phyloP scores from a whole-genome alignment of 2,113 vertebrate species.

The Elgaria multicarinata region DNA sequence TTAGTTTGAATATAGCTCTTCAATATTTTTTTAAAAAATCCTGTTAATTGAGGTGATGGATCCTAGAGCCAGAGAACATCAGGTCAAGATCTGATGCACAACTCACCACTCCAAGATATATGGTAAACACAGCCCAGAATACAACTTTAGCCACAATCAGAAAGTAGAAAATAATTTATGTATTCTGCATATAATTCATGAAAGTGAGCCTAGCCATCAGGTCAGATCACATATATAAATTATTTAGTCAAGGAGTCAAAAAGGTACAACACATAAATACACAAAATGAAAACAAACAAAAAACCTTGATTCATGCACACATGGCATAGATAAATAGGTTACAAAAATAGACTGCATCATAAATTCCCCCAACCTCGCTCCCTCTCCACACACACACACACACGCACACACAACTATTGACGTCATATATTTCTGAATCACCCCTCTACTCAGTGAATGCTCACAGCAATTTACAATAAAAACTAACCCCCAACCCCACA shows the following conservation, averaged over 20 bases:
- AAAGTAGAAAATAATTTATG: neutral
- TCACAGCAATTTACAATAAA: too few species aligned
- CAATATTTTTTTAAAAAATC: neutral
- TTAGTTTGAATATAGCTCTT: neutral
- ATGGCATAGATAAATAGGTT: too few species aligned
- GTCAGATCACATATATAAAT: neutral
- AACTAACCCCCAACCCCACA: too few species aligned
- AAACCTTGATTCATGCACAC: too few species aligned
- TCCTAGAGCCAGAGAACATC: neutral
- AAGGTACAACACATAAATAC: too few species aligned
- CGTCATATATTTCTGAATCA: too few species aligned
- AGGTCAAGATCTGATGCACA: neutral
- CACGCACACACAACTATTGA: too few species aligned
- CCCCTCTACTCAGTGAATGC: too few species aligned
- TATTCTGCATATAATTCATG: neutral
- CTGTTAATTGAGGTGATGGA: neutral
- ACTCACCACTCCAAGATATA: too few species aligned
- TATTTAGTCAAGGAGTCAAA: neutral
- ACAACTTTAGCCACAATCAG: neutral
- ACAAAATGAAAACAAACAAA: neutral
- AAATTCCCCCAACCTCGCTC: too few species aligned
- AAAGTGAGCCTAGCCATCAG: neutral
- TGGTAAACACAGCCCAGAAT: neutral
- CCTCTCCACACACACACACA: too few species aligned
- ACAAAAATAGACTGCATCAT: too few species aligned